A percentile compares a stretch with the other conserved stretches of the same genome.
phyloP scores from a whole-genome alignment of 1,140 invertebrate species.

The Ptiloglossa arizonensis region DNA sequence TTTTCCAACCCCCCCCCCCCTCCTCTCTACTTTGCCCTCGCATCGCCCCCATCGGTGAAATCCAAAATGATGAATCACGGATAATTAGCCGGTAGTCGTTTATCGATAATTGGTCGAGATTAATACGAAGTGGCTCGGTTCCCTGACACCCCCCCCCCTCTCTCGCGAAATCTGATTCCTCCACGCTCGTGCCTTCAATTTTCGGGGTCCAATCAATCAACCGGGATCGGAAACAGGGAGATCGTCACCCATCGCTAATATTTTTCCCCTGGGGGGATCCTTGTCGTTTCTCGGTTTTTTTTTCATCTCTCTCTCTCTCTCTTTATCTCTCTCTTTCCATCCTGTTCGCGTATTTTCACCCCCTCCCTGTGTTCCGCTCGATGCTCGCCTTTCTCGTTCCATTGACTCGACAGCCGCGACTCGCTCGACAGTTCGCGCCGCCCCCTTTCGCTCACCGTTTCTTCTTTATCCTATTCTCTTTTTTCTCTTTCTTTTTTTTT shows the following conservation, averaged over 20 bases:
- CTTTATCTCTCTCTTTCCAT: background rate
- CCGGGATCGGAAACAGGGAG: background rate
- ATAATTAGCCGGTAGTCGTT: conserved; percentile 33
- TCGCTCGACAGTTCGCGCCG: background rate
- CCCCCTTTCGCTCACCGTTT: background rate
- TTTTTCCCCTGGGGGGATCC: background rate
- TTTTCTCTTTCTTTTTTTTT: background rate
- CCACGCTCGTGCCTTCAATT: background rate
- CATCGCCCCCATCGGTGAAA: no score
- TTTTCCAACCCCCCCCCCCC: background rate
- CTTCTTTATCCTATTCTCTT: background rate
- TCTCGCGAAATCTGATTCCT: conserved; percentile 8
- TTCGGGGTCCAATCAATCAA: conserved; percentile 27
- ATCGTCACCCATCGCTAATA: conserved; percentile 8
- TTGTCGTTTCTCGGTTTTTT: background rate
- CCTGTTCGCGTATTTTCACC: background rate
- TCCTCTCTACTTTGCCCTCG: no score
- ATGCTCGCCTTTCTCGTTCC: background rate
- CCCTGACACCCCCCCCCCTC: no score
- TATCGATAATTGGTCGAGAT: conserved; percentile 43
- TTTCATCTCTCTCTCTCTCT: no score
- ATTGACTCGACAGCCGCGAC: background rate
- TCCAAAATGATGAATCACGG: conserved; percentile 32
- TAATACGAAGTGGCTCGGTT: conserved; percentile 32
- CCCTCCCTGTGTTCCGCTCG: background rate